These are phyloP conservation scores for Spisula solida DNA, from an alignment of 2,888 invertebrate genomes.

Conservation along the genomic window DNA sequence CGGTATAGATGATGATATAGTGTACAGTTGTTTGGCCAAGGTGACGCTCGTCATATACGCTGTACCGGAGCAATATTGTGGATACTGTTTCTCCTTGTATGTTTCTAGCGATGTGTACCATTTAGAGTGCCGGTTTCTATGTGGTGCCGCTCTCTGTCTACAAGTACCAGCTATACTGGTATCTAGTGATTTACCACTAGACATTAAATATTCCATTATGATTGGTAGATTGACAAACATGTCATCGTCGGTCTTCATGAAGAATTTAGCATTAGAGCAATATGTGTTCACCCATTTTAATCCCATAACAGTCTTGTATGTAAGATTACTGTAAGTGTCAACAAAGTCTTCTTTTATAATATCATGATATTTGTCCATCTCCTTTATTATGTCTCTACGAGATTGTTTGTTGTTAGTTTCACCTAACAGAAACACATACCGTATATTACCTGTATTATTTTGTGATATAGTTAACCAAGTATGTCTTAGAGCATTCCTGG, in stretches of 20 bases:
- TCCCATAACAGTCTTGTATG: constrained; percentile 71
- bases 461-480: constrained; percentile 64
- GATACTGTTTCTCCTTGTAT: constrained; percentile 77
- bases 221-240: constrained; percentile 76
- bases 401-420: constrained; percentile 26
- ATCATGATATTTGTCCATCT: constrained; percentile 61
- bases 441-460: constrained; percentile 62
- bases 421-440: constrained; percentile 68
- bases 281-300: constrained; percentile 68
- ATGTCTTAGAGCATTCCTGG: constrained; percentile 59
- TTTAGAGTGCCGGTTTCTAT: constrained; percentile 74
- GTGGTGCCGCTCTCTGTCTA: constrained; percentile 59
- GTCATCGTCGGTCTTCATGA: constrained; percentile 78
- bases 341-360: constrained; percentile 71
- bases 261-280: constrained; percentile 66
- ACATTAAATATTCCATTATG: constrained; percentile 4
- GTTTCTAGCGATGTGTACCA: constrained; percentile 77
- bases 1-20: constrained; percentile 75
- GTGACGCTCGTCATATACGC: constrained; percentile 77
- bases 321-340: constrained; percentile 69
- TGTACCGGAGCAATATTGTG: constrained; percentile 81
- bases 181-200: neutral
- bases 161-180: constrained; percentile 73
- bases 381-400: constrained; percentile 40
- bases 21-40: constrained; percentile 71